Conservation (phyloP, 2,888 invertebrate genomes). For the Xestia c-nigrum region DNA sequence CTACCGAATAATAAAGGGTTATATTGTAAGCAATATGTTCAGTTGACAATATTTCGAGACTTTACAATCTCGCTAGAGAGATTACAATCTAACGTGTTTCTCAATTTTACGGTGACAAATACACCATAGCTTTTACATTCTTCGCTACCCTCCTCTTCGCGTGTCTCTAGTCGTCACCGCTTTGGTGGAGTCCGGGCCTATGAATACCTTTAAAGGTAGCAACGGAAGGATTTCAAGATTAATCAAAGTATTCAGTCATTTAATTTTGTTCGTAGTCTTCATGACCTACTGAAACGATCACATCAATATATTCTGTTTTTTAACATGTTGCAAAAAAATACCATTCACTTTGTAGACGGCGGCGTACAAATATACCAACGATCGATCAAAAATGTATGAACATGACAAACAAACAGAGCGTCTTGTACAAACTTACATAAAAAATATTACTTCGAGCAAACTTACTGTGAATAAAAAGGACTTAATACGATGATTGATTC, state of each 20-base stretch:
- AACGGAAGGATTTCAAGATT: neutral
- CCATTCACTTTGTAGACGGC: neutral
- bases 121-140: too few species aligned
- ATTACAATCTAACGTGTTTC: too few species aligned
- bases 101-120: too few species aligned
- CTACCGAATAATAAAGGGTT: too few species aligned
- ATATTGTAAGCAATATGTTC: too few species aligned
- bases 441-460: constrained; percentile 49
- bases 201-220: neutral
- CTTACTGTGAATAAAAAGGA: constrained; percentile 27
- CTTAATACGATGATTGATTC: constrained; percentile 32
- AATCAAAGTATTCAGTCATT: neutral
- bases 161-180: too few species aligned
- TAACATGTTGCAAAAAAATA: constrained; percentile 1
- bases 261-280: neutral
- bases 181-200: too few species aligned
- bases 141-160: too few species aligned
- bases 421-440: constrained; percentile 40
- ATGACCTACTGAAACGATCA: neutral
- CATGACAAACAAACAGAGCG: constrained; percentile 23
- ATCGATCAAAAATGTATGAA: constrained; percentile 37
- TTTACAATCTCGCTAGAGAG: too few species aligned
- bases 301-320: neutral
- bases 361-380: neutral
- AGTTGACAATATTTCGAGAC: too few species aligned